phyloP scores from a whole-genome alignment of 2,113 vertebrate genomes.

The Hirundichthys speculiger region DNA sequence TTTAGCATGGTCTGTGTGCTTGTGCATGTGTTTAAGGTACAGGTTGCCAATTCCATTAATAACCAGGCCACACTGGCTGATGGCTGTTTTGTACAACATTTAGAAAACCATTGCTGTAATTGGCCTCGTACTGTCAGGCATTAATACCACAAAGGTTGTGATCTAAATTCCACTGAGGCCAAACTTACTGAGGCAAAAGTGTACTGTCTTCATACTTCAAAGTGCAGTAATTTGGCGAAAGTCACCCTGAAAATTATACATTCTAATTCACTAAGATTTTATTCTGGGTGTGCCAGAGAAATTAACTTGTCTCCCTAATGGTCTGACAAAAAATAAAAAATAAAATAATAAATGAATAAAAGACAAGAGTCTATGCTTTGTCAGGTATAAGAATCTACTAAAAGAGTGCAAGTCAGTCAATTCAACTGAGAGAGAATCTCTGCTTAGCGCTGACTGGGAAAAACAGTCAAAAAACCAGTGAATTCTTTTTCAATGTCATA shows the following conservation, averaged over 20 bases:
- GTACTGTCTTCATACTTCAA: not conserved
- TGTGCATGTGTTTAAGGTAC: slow-evolving; percentile 21
- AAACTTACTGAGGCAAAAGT: slow-evolving; percentile 11
- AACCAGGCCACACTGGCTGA: slow-evolving; percentile 37
- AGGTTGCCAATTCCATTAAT: slow-evolving; percentile 53
- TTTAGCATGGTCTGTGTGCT: slow-evolving; percentile 1
- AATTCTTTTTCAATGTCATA: not conserved
- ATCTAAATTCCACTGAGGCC: slow-evolving; percentile 12
- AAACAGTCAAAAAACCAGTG: not conserved
- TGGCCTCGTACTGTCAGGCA: slow-evolving; percentile 29
- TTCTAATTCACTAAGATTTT: not conserved
- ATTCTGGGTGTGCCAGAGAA: slow-evolving; percentile 1
- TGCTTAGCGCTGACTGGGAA: not conserved
- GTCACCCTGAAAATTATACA: slow-evolving; percentile 1
- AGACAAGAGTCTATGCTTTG: not conserved
- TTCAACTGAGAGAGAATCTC: not conserved
- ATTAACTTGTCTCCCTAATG: not conserved
- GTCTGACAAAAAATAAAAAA: not conserved
- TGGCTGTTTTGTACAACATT: slow-evolving; percentile 45
- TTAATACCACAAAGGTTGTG: slow-evolving; percentile 28
- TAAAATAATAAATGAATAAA: not conserved
- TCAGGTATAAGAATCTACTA: not conserved
- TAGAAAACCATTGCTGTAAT: slow-evolving; percentile 39
- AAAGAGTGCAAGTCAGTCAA: not conserved
- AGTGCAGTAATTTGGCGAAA: slow-evolving; percentile 9